Base-by-base conservation (phyloP, 2,113 vertebrate genomes). In the Macrotis lagotis region DNA sequence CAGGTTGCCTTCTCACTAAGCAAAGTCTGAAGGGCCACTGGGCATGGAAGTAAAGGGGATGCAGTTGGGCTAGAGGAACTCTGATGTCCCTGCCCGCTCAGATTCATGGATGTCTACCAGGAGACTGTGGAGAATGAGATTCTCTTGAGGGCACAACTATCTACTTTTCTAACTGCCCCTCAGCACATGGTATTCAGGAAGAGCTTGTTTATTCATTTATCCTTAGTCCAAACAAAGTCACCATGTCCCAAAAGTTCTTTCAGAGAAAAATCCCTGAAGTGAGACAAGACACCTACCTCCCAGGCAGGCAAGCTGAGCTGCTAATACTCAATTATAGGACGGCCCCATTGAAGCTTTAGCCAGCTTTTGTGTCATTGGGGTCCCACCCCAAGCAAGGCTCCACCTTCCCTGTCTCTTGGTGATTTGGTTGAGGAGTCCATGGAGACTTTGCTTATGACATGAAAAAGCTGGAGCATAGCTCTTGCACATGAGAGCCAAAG, bases 341-440 rank as follows among this genome's bases (percentile, higher is more conserved):
- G 53, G 88, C n/a, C 26, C 52, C 26, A 12, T 91, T 51, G 90
- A 91, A 94, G 59, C 92, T 91, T 51, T 51, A 48, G 74, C 1
- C 11, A 94, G 47, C 19, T 16, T 91, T 48, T 37, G 50, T 50
- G 31, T 91, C 37, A 92, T 11, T 51, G 53, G 16, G 47, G 52
- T 44, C 52, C 25, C 31, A 90, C 44, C 92, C 83, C 95, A 96
- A 66, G 52, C 24, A 96, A 96, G 49, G 47, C 37, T 74, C 9
- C 48, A 66, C 31, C 74, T 92, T 83, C 89, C 93, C 93, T 49
- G 93, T 44, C 44, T 90, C 93, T 50, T 28, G 7, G n/a, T 24
- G n/a, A 44, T 24, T 22, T 8, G 6, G 37, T 22, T n/a, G 66
- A n/a, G 66, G 8, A 22, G n/a, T 83, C n/a, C 66, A 22, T 44